Percentiles rank a stretch among this genome's conserved stretches.
Evolutionary conservation across 2,113 vertebrate species (phyloP).

Genomic region (Oreochromis spilurus): DNA sequence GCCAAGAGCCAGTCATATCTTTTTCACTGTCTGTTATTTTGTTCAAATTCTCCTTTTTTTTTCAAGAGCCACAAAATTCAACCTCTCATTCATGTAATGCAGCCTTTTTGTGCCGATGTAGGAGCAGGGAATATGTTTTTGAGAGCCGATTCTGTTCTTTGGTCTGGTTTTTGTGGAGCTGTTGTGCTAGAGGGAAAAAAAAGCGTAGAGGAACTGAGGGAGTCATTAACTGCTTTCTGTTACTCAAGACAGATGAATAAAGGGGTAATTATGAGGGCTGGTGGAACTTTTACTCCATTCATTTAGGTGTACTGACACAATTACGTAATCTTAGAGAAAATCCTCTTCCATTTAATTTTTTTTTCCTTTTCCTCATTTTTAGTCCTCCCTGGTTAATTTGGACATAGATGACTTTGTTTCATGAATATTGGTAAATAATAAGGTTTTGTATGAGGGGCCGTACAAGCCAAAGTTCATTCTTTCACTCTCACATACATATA

Average conservation of each 20-base stretch:
- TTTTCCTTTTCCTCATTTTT: background rate
- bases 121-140: background rate
- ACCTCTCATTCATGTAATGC: background rate
- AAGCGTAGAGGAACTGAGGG: background rate
- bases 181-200: background rate
- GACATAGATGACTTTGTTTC: background rate
- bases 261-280: background rate
- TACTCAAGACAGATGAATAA: background rate
- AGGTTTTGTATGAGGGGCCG: too few species aligned
- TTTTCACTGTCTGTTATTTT: background rate
- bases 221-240: constrained; percentile 30
- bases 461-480: too few species aligned
- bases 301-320: background rate
- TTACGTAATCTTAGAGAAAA: background rate
- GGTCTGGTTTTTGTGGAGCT: background rate
- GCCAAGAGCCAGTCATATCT: background rate
- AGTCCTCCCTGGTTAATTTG: background rate
- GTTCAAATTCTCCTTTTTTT: background rate
- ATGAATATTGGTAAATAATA: background rate
- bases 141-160: background rate
- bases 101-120: background rate
- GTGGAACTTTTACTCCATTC: background rate
- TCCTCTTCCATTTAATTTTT: background rate
- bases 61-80: background rate
- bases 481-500: too few species aligned